phyloP scores from a whole-genome alignment of 2,113 vertebrate species.

The Nicator chloris region DNA sequence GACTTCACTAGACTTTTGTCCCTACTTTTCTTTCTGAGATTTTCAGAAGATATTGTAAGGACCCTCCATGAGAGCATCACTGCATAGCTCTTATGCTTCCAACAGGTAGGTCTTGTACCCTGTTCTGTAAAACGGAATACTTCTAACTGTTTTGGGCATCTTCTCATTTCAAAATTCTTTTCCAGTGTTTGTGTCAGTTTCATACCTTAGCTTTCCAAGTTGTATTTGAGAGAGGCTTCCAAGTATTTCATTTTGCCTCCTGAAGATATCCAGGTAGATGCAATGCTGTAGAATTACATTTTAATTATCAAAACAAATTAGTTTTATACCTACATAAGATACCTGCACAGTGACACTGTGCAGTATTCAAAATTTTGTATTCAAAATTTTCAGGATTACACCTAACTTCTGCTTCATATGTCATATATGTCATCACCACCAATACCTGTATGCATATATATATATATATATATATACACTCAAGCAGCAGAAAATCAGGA shows the following conservation, averaged over 20 bases:
- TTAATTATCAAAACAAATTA: background rate
- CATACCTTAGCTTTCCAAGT: background rate
- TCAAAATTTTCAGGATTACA: background rate
- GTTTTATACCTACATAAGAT: background rate
- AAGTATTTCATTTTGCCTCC: background rate
- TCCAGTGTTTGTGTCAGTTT: background rate
- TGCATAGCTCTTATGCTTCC: background rate
- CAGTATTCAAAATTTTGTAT: background rate
- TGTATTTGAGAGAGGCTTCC: background rate
- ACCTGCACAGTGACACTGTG: background rate
- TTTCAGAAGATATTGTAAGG: background rate
- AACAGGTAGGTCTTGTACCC: background rate
- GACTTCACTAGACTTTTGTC: background rate
- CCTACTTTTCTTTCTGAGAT: background rate
- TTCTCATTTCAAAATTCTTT: background rate
- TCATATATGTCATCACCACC: background rate
- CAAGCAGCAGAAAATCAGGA: background rate
- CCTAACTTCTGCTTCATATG: background rate
- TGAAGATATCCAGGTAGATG: background rate
- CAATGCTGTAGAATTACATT: background rate
- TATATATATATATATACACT: too few species aligned
- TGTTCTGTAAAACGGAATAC: background rate
- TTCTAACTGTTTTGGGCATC: background rate
- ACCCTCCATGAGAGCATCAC: background rate
- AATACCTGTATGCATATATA: fast-evolving